A percentile compares a stretch with the other conserved stretches of the same genome.
Conservation (phyloP, 2,113 vertebrate genomes). For the Panthera uncia region DNA sequence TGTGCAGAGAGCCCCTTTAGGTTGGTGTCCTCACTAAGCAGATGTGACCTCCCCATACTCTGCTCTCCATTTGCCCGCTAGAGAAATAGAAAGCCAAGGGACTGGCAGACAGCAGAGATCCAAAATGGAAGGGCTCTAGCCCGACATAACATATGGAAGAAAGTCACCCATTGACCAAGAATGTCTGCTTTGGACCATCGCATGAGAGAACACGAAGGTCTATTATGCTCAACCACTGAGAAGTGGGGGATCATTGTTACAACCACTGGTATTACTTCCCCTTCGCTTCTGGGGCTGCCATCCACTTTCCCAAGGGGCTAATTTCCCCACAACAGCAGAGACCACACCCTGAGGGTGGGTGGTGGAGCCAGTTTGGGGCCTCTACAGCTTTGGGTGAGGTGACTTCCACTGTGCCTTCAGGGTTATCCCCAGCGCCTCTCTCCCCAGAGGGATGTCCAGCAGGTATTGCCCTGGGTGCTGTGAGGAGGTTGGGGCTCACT, state of each 20-base stretch:
- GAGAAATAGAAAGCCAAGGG: not conserved
- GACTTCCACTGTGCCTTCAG: not conserved
- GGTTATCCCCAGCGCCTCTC: not conserved
- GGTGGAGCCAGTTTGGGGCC: not conserved
- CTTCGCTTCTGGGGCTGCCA: not conserved
- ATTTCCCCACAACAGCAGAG: not conserved
- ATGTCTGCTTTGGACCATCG: rapidly evolving
- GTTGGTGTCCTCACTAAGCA: not conserved
- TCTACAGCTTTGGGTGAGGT: not conserved
- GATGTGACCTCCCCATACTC: not conserved
- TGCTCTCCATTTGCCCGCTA: not conserved
- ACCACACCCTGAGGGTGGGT: too few relatives aligned
- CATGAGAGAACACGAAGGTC: not conserved
- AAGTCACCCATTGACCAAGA: not conserved
- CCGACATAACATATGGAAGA: not conserved
- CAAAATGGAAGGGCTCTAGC: not conserved
- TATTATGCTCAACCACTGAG: too few relatives aligned
- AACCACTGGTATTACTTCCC: not conserved
- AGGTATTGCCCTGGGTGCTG: not conserved
- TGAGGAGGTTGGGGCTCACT: not conserved
- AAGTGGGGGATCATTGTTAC: not conserved
- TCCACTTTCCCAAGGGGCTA: not conserved
- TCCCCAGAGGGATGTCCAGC: not conserved
- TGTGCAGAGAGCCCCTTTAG: not conserved
- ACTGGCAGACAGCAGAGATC: not conserved